Percentiles rank a stretch among this genome's conserved stretches.
Conservation (phyloP, 2,113 vertebrate genomes). For the Protobothrops flavoviridis region DNA sequence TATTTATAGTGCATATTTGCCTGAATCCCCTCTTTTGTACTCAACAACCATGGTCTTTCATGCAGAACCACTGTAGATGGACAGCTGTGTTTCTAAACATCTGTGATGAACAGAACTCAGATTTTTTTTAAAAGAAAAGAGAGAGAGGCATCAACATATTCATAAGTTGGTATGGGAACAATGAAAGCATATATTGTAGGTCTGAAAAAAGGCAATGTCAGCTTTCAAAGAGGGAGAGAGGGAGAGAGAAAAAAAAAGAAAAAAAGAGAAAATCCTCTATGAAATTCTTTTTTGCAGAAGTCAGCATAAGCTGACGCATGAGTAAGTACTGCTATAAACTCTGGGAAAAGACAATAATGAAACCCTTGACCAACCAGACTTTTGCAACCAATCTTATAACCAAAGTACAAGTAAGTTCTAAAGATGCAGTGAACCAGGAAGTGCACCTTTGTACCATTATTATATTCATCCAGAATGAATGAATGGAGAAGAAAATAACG, state of each 20-base stretch:
- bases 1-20: constrained; percentile 66
- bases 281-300: constrained; percentile 66
- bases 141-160: constrained; percentile 67
- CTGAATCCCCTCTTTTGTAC: constrained; percentile 67
- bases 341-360: constrained; percentile 43
- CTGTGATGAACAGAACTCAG: constrained; percentile 73
- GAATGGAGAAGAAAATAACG: neutral
- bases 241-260: neutral
- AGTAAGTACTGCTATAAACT: constrained; percentile 55
- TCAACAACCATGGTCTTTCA: constrained; percentile 70
- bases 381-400: constrained; percentile 18
- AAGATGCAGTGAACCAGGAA: neutral
- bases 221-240: constrained; percentile 61
- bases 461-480: neutral
- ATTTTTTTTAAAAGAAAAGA: constrained; percentile 53
- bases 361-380: constrained; percentile 24
- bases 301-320: constrained; percentile 63
- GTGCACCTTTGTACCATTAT: neutral
- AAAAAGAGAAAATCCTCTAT: constrained; percentile 46
- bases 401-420: constrained; percentile 16
- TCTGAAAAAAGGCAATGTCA: constrained; percentile 71
- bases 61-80: constrained; percentile 70
- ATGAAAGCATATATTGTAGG: constrained; percentile 71
- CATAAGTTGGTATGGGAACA: constrained; percentile 71
- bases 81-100: constrained; percentile 74